Conservation (phyloP, 2,888 invertebrate genomes). For the Ptycholaimellus sp. region DNA sequence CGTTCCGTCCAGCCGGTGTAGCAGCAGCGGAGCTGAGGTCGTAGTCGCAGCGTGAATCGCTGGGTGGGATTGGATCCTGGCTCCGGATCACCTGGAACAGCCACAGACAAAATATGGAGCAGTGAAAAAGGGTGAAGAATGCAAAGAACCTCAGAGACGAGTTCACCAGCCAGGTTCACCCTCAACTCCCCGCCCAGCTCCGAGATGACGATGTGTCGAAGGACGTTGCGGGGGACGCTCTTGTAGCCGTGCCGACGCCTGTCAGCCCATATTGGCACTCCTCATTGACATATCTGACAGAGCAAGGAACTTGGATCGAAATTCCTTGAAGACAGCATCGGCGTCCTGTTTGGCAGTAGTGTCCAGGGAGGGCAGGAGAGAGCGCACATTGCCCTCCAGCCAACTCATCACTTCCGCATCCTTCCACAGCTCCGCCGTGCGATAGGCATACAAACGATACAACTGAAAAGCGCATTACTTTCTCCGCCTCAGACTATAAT, state of each 20-base stretch:
- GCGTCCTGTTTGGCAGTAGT: too few species aligned
- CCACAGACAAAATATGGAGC: too few species aligned
- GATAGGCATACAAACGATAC: too few species aligned
- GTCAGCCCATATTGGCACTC: conserved; percentile 34
- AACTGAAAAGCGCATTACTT: too few species aligned
- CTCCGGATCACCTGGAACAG: too few species aligned
- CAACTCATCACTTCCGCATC: conserved; percentile 46
- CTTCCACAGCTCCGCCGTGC: conserved; percentile 52
- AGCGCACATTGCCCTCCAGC: conserved; percentile 48
- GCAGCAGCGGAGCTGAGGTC: conserved; percentile 17
- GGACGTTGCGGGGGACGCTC: conserved; percentile 42
- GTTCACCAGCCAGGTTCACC: conserved; percentile 34
- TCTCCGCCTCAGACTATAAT: too few species aligned
- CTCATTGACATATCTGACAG: conserved; percentile 34
- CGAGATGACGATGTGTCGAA: conserved; percentile 45
- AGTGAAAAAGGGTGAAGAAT: too few species aligned
- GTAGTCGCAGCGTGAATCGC: conserved; percentile 24
- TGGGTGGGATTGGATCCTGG: conserved; percentile 28
- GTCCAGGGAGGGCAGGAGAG: conserved; percentile 34
- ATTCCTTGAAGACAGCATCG: background rate
- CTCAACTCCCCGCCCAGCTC: conserved; percentile 44
- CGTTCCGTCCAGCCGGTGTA: conserved; percentile 10
- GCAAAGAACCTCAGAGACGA: conserved; percentile 19
- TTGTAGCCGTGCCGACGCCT: conserved; percentile 38
- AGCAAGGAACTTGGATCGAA: background rate